phyloP scores from a whole-genome alignment of 1,140 invertebrate genomes.

The Euborellia annulipes region DNA sequence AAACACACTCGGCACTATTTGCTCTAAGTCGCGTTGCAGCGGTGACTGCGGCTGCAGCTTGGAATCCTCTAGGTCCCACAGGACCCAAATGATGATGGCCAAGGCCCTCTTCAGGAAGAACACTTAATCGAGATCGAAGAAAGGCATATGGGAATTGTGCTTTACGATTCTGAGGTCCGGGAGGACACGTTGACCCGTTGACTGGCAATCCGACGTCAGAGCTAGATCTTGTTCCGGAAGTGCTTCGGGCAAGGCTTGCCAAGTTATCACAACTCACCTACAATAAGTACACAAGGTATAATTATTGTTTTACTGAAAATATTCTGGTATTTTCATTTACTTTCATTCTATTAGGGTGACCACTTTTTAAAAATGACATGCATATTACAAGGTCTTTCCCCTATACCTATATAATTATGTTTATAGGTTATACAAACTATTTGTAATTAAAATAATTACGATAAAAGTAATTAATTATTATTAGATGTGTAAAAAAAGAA shows the following conservation, averaged over 20 bases:
- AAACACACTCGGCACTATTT: slow-evolving; percentile 25
- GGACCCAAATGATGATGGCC: slow-evolving; percentile 2
- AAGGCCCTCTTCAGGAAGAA: slow-evolving; percentile 46
- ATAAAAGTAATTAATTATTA: no score
- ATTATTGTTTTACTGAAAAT: slow-evolving; percentile 38
- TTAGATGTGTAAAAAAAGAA: no score
- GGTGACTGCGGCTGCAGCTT: no score
- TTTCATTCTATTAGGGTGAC: slow-evolving; percentile 20
- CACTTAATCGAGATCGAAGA: slow-evolving; percentile 52
- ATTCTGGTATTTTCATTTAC: slow-evolving; percentile 27
- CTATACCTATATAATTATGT: no score
- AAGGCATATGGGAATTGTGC: slow-evolving; percentile 63
- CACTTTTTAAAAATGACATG: no score
- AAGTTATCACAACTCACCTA: slow-evolving; percentile 42
- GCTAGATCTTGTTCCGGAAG: slow-evolving; percentile 8
- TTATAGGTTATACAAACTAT: no score
- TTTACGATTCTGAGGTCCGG: slow-evolving; percentile 32
- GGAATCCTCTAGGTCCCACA: no score
- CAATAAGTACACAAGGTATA: no score
- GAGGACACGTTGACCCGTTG: slow-evolving; percentile 29
- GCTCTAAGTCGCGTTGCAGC: slow-evolving; percentile 23
- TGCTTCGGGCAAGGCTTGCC: neutral
- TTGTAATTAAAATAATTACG: no score
- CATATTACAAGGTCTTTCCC: no score
- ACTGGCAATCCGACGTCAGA: slow-evolving; percentile 18